Conservation (phyloP, 2,888 invertebrate genomes). For the Tetheella fluctuosa region DNA sequence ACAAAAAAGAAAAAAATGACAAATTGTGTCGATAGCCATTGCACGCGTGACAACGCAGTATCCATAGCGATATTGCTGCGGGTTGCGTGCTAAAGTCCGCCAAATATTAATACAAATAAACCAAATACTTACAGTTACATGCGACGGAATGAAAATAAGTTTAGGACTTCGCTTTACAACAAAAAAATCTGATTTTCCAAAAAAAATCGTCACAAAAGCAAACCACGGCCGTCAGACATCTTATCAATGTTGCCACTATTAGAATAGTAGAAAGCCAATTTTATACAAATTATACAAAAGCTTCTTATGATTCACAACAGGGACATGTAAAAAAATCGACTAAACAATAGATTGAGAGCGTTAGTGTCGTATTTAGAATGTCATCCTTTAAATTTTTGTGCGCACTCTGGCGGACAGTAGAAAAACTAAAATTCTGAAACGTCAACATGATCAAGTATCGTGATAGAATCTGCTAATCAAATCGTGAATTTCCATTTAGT, state of each 20-base stretch:
- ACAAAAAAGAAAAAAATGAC: slow-evolving; percentile 82
- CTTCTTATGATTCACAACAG: neutral
- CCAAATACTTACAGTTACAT: slow-evolving; percentile 75
- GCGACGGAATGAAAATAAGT: slow-evolving; percentile 49
- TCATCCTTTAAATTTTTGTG: slow-evolving; percentile 5
- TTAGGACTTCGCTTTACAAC: slow-evolving; percentile 48
- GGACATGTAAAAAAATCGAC: slow-evolving; percentile 19
- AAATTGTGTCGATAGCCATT: slow-evolving; percentile 82
- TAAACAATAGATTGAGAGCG: slow-evolving; percentile 4
- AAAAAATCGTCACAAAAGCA: slow-evolving; percentile 74
- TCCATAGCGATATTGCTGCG: slow-evolving; percentile 56
- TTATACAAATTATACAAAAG: slow-evolving; percentile 19
- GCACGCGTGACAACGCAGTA: slow-evolving; percentile 84
- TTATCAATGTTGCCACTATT: slow-evolving; percentile 61
- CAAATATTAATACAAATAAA: slow-evolving; percentile 42
- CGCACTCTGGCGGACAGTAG: slow-evolving; percentile 55
- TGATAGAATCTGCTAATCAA: slow-evolving; percentile 74
- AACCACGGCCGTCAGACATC: slow-evolving; percentile 75
- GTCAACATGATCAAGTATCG: slow-evolving; percentile 71
- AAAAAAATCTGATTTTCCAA: slow-evolving; percentile 55
- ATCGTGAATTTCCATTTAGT: slow-evolving; percentile 66
- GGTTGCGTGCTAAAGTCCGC: slow-evolving; percentile 32
- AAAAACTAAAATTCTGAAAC: slow-evolving; percentile 75
- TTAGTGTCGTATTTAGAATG: slow-evolving; percentile 16
- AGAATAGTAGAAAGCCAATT: slow-evolving; percentile 40